These are phyloP conservation scores for Lutjanus erythropterus DNA, from an alignment of 2,113 vertebrate genomes.

Conservation along the genomic window DNA sequence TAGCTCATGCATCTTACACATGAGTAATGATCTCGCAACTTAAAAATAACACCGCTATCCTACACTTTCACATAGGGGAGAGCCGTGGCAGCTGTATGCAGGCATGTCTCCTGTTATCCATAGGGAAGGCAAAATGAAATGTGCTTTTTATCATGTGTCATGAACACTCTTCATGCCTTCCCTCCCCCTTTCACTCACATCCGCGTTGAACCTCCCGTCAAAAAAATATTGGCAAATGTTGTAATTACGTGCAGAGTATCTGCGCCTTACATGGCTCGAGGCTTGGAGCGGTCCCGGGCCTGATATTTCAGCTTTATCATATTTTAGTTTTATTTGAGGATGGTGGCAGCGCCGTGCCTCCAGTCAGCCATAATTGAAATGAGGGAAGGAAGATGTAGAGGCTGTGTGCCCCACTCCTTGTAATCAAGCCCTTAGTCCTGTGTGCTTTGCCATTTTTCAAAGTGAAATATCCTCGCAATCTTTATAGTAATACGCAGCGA, in stretches of 20 bases:
- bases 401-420: conserved; percentile 67
- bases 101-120: conserved; percentile 57
- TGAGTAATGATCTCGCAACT: conserved; percentile 70
- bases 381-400: conserved; percentile 78
- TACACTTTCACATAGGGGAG: conserved; percentile 15
- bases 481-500: conserved; percentile 68
- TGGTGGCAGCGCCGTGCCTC: conserved; percentile 74
- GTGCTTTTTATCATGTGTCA: conserved; percentile 79
- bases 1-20: conserved; percentile 51
- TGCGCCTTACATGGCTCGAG: conserved; percentile 62
- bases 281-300: conserved; percentile 62
- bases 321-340: conserved; percentile 83
- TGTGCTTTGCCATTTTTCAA: conserved; percentile 72
- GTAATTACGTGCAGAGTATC: conserved; percentile 73
- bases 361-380: conserved; percentile 83
- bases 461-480: conserved; percentile 78
- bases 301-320: conserved; percentile 80
- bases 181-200: conserved; percentile 37
- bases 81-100: background rate
- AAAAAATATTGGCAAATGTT: conserved; percentile 77
- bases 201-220: conserved; percentile 65
- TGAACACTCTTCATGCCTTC: conserved; percentile 49
- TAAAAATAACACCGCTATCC: conserved; percentile 66
- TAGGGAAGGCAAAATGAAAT: conserved; percentile 68
- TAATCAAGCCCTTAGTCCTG: conserved; percentile 78